Evolutionary conservation across 1,140 invertebrate genomes (phyloP).

Genomic region (Pectinophora gossypiella): DNA sequence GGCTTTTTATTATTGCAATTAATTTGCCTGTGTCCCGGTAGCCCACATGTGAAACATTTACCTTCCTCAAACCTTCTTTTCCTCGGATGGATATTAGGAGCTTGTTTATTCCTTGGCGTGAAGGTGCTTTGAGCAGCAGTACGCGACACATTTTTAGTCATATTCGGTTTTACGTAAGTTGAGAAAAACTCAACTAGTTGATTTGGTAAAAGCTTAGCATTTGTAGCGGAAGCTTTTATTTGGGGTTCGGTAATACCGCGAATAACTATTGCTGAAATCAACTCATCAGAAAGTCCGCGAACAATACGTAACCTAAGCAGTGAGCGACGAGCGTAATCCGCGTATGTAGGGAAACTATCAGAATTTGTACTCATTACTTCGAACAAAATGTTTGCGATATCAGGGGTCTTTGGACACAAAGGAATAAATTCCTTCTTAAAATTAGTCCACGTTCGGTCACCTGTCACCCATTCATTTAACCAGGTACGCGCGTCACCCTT

Average conservation of each 20-base stretch:
- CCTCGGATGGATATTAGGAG: background rate
- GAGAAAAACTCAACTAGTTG: constrained; percentile 2
- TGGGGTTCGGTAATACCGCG: constrained; percentile 1
- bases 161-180: constrained; percentile 1
- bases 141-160: background rate
- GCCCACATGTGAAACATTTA: constrained; percentile 2
- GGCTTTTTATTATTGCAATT: background rate
- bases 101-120: background rate
- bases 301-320: constrained; percentile 1
- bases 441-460: background rate
- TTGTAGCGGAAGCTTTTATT: background rate
- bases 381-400: background rate
- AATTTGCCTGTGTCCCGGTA: background rate
- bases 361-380: constrained; percentile 5
- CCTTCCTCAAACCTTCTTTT: constrained; percentile 1
- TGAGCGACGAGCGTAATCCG: constrained; percentile 9
- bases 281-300: constrained; percentile 1
- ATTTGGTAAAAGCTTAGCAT: background rate
- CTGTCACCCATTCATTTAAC: background rate
- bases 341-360: constrained; percentile 4
- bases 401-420: background rate
- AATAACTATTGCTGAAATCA: constrained; percentile 1
- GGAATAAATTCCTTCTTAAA: background rate
- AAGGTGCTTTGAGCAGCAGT: background rate
- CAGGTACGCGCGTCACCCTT: background rate